phyloP scores from a whole-genome alignment of 2,797 vertebrate species.

The Sparus aurata region DNA sequence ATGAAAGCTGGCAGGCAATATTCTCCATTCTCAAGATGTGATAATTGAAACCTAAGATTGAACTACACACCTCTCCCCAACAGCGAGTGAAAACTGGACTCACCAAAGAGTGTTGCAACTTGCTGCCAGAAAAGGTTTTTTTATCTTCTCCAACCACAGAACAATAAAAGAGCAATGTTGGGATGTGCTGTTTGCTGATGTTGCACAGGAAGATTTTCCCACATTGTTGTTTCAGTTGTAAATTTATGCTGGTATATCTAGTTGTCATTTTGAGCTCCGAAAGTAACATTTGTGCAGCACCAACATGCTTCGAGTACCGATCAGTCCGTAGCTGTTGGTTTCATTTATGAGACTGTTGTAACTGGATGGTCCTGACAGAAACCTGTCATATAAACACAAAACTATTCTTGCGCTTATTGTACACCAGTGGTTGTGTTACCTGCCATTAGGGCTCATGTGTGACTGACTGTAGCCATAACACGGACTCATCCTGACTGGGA shows the following conservation, averaged over 20 bases:
- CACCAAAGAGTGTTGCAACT: constrained; percentile 31
- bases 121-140: constrained; percentile 41
- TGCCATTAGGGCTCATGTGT: constrained; percentile 53
- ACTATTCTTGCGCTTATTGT: constrained; percentile 64
- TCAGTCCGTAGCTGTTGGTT: neutral
- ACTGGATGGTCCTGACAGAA: constrained; percentile 51
- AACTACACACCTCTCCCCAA: constrained; percentile 53
- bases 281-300: neutral
- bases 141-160: constrained; percentile 35
- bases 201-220: neutral
- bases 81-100: constrained; percentile 39
- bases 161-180: constrained; percentile 8
- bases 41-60: constrained; percentile 61
- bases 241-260: neutral
- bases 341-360: constrained; percentile 31
- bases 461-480: constrained; percentile 76
- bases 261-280: neutral
- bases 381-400: constrained; percentile 59
- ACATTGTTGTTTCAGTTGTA: neutral
- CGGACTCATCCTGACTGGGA: constrained; percentile 44
- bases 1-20: constrained; percentile 46
- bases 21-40: constrained; percentile 34
- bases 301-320: neutral
- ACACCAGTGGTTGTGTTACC: constrained; percentile 52
- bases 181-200: constrained; percentile 29